phyloP scores from a whole-genome alignment of 2,888 invertebrate species.

The Cordylochernes scorpioides region DNA sequence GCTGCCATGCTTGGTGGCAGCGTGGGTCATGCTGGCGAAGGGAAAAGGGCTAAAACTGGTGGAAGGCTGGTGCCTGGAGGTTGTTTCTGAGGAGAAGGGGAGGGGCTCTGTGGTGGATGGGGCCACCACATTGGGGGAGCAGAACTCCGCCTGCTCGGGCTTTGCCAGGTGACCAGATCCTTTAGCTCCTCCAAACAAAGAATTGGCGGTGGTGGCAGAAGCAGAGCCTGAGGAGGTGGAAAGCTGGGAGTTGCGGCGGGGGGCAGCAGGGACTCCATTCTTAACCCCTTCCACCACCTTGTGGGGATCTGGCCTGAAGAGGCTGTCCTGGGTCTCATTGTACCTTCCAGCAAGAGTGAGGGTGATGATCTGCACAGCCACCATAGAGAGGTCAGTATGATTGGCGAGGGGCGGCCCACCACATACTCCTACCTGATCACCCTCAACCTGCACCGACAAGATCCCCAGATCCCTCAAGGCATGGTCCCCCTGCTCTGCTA shows the following conservation, averaged over 20 bases:
- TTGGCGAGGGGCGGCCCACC: no score
- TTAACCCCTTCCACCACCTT: conserved; percentile 20
- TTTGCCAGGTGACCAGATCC: conserved; percentile 5
- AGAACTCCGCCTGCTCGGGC: conserved; percentile 17
- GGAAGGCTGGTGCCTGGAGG: conserved; percentile 17
- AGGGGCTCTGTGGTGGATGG: conserved; percentile 40
- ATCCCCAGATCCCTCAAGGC: conserved; percentile 73
- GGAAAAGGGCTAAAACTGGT: conserved; percentile 37
- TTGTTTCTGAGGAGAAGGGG: conserved; percentile 18
- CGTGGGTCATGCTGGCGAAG: conserved; percentile 71
- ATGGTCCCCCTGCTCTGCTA: conserved; percentile 69
- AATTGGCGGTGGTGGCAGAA: conserved; percentile 5
- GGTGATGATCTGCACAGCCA: conserved; percentile 33
- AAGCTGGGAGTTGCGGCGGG: conserved; percentile 20
- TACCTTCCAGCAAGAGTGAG: conserved; percentile 34
- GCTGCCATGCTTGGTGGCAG: conserved; percentile 39
- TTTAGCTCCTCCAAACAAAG: neutral
- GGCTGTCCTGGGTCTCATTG: conserved; percentile 37
- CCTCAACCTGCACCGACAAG: conserved; percentile 66
- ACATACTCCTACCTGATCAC: conserved; percentile 23
- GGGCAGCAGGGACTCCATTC: no score
- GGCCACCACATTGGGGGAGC: conserved; percentile 32
- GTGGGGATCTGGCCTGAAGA: conserved; percentile 6
- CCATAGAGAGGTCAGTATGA: no score
- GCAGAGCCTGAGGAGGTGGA: conserved; percentile 1